A percentile compares a stretch with the other conserved stretches of the same genome.
Evolutionary conservation across 1,140 invertebrate species (phyloP).

Genomic region (Aphaenogaster ashmeadi): DNA sequence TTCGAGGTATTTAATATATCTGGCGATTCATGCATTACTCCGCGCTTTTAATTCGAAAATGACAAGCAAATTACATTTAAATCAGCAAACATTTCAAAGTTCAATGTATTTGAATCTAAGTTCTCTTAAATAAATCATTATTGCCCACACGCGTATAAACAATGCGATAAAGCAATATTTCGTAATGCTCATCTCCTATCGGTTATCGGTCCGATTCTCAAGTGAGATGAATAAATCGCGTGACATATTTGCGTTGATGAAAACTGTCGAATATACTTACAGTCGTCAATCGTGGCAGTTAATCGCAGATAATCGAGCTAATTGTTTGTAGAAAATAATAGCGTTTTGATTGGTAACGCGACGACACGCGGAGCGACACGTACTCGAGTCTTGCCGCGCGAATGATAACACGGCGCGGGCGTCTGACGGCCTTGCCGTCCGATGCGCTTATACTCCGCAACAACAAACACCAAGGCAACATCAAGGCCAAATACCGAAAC

Average conservation of each 20-base stretch:
- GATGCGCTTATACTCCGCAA: background rate
- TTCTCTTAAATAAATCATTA: constrained; percentile 12
- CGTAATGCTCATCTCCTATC: background rate
- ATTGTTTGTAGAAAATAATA: background rate
- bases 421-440: background rate
- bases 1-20: background rate
- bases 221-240: background rate
- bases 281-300: background rate
- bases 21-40: background rate
- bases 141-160: background rate
- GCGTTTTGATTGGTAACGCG: background rate
- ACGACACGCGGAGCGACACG: too few species aligned
- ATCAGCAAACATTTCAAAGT: background rate
- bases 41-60: background rate
- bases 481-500: background rate
- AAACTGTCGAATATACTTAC: background rate
- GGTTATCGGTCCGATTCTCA: background rate
- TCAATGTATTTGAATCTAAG: background rate
- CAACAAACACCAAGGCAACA: background rate
- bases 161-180: background rate
- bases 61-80: background rate
- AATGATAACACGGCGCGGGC: background rate
- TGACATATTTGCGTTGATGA: background rate
- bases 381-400: background rate
- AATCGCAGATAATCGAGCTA: background rate